Evolutionary conservation across 2,113 vertebrate species (phyloP).

Genomic region (Hippocampus comes): DNA sequence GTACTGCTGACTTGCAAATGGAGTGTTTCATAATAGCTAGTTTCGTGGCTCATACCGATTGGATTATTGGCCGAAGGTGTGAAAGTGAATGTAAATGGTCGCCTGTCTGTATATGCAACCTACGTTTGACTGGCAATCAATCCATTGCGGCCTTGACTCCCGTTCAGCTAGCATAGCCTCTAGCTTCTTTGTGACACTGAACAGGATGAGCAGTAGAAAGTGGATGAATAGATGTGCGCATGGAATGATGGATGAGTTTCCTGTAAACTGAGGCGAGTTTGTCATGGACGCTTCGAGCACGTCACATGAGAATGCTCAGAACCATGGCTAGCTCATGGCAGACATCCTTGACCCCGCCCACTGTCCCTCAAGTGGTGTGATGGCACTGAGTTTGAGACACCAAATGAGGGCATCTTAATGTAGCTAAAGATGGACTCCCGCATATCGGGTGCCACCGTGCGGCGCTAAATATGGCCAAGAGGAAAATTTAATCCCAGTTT

Average conservation of each 20-base stretch:
- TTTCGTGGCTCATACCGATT: background rate
- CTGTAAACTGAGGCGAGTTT: background rate
- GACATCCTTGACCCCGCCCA: conserved; percentile 46
- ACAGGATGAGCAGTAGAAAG: background rate
- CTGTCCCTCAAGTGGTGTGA: conserved; percentile 20
- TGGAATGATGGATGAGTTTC: background rate
- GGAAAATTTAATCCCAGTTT: conserved; percentile 29
- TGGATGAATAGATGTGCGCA: background rate
- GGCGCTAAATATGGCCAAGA: conserved; percentile 57
- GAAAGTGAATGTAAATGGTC: background rate
- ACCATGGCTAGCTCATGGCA: conserved; percentile 59
- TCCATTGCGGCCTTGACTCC: background rate
- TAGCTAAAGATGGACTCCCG: conserved; percentile 68
- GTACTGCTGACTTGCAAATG: background rate
- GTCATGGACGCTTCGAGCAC: background rate
- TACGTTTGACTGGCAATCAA: background rate
- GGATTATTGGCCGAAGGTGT: background rate
- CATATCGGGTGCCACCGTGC: conserved; percentile 29
- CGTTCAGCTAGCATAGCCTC: background rate
- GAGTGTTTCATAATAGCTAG: background rate
- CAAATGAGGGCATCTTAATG: conserved; percentile 74
- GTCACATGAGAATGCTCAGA: conserved; percentile 16
- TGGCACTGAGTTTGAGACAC: conserved; percentile 37
- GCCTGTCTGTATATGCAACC: background rate
- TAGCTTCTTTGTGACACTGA: background rate